Percentiles rank a stretch among this genome's conserved stretches.
Evolutionary conservation across 2,888 invertebrate genomes (phyloP).

Genomic region (Penaeus monodon): DNA sequence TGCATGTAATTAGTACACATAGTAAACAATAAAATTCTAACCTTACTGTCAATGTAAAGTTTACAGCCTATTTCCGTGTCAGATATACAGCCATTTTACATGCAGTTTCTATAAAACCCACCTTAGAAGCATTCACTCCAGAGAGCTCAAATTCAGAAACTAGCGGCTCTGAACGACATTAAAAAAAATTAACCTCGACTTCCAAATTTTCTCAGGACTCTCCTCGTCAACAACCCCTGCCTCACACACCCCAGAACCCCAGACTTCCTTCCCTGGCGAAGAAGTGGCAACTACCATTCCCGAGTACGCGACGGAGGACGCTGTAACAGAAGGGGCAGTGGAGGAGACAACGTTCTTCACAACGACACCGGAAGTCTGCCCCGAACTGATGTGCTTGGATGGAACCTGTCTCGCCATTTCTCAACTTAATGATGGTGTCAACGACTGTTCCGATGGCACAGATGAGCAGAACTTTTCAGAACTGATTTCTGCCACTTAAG

Average conservation of each 20-base stretch:
- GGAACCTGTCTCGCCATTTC: slow-evolving; percentile 75
- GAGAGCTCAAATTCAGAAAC: too few relatives aligned
- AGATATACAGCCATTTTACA: too few relatives aligned
- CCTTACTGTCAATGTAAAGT: too few relatives aligned
- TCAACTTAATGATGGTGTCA: slow-evolving; percentile 74
- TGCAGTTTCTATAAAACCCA: too few relatives aligned
- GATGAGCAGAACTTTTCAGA: slow-evolving; percentile 72
- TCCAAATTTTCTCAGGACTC: background rate
- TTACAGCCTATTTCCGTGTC: too few relatives aligned
- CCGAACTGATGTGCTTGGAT: slow-evolving; percentile 59
- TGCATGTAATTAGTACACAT: too few relatives aligned
- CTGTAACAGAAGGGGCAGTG: background rate
- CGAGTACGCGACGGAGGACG: slow-evolving; percentile 2
- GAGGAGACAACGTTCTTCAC: slow-evolving; percentile 24
- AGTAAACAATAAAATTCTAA: too few relatives aligned
- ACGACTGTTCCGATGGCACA: slow-evolving; percentile 76
- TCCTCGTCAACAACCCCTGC: slow-evolving; percentile 1
- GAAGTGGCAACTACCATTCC: background rate
- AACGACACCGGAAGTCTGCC: slow-evolving; percentile 27
- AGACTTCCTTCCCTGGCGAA: slow-evolving; percentile 19
- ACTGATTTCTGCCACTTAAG: slow-evolving; percentile 18
- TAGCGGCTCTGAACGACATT: too few relatives aligned
- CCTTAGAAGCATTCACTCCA: too few relatives aligned
- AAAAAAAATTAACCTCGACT: too few relatives aligned
- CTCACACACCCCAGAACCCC: background rate